Evolutionary conservation across 2,113 vertebrate genomes (phyloP), one percentile per base, ranked within the genome.

Genomic region (Probosciger aterrimus): DNA sequence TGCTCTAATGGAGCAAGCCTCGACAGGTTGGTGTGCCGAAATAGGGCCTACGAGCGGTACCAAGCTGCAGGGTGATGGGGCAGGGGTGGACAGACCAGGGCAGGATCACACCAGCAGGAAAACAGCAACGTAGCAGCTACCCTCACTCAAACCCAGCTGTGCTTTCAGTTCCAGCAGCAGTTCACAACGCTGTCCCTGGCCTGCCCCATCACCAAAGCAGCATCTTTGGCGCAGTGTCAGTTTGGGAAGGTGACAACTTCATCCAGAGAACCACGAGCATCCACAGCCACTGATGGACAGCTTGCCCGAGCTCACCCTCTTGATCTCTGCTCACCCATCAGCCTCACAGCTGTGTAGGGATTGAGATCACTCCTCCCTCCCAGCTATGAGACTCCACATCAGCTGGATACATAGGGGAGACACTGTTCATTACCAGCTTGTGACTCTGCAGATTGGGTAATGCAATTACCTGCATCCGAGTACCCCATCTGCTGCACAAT

Each of bases 41-140:
- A 4, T 0, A 0, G 2, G 52, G 78, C 46, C 75, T 12, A 69
- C 0, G 1, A 62, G 81, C 0, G 0, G 35, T 10, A 44, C 70
- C 23, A 4, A 39, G 82, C 70, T 24, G 64, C 73, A 59, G 35
- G 43, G 20, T 6, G 19, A 28, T 10, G 10, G 2, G 35, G 69
- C 65, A 46, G 33, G n/a, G 64, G 17, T 2, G 1, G 37, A 47
- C 1, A 1, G 41, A 70, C 12, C 78, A 62, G 57, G 59, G 41
- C 62, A 83, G 88, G 85, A 55, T 64, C 90, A 92, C 78, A 53
- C 28, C 82, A 67, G 35, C n/a, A 67, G 47, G n/a, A 74, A 84
- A 86, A 95, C 1, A 1, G 88, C 53, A 4, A 80, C 64, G 52
- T 0, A 92, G 82, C 88, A 92, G 70, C 82, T 77, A 44, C 93